Evolutionary conservation across 1,140 invertebrate genomes (phyloP).

Genomic region (Ectropis grisescens): DNA sequence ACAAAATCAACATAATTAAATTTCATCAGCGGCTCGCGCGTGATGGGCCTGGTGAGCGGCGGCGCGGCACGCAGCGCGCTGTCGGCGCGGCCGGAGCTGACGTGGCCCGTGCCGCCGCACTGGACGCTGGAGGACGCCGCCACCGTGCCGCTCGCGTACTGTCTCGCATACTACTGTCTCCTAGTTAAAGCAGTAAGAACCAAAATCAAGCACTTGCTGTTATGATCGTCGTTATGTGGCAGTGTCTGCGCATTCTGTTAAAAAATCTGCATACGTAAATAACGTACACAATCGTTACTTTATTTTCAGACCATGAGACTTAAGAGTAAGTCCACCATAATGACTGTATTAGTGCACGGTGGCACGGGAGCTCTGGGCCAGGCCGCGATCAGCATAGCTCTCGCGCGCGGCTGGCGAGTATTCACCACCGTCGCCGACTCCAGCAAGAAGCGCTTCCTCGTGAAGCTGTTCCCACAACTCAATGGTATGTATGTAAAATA

Average conservation of each 20-base stretch:
- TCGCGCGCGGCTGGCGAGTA: constrained; percentile 47
- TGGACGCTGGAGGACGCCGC: constrained; percentile 84
- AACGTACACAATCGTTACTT: no score
- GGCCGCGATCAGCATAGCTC: constrained; percentile 79
- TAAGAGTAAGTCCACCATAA: no score
- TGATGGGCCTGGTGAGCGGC: constrained; percentile 25
- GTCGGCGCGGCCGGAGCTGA: constrained; percentile 63
- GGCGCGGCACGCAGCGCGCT: constrained; percentile 23
- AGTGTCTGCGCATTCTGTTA: no score
- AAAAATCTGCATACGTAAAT: no score
- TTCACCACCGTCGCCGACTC: constrained; percentile 63
- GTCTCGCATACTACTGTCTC: constrained; percentile 66
- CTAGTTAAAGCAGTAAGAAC: no score
- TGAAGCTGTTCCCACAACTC: constrained; percentile 27
- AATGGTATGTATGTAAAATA: constrained; percentile 24
- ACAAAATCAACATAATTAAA: no score
- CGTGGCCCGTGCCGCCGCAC: constrained; percentile 78
- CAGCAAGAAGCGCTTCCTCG: constrained; percentile 46
- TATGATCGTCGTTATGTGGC: constrained; percentile 51
- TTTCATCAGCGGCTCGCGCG: constrained; percentile 25
- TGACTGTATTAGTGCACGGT: constrained; percentile 72
- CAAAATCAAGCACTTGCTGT: no score
- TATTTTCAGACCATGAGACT: no score
- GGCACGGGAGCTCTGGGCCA: constrained; percentile 80
- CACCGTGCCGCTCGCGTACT: constrained; percentile 73